Evolutionary conservation across 1,140 invertebrate species (phyloP), one percentile per base, ranked within the genome.

Genomic region (Aphis gossypii): DNA sequence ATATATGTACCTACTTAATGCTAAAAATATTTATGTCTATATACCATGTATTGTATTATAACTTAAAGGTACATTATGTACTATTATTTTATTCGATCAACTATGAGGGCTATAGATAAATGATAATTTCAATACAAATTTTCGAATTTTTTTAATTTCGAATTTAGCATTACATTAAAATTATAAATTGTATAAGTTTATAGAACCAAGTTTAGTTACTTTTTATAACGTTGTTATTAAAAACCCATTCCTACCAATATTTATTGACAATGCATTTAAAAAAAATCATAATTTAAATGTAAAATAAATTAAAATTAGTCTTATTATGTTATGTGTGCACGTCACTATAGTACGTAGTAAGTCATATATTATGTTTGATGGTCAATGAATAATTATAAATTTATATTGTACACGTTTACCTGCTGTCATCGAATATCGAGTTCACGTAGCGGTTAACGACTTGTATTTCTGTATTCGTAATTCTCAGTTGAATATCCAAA

Each of bases 391-490:
- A 90, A 90, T 90, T 44, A 90, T 68, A 44, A 23, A 68, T 68
- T 44, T 20, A 44, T 90, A 68, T 90, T 90, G 30, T 68, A 68
- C 38, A 44, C 14, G 44, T 46, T 68, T 68, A 90, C 44, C 25
- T 90, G 89, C 25, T 90, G 89, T 46, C 51, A 41, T 60, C 23
- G 25, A 90, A 23, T 90, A 41, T 23, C 11, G 44, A 68, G 89
- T 90, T 90, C 89, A 90, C 21, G 54, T 18, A 68, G 89, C 54
- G 89, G 89, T 90, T 90, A 68, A 90, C 60, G 89, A 90, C 89
- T 90, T 68, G 89, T 90, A 41, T 68, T 90, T 90, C 25, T 68
- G 54, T 68, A 44, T 46, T 90, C 3, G 54, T 90, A 60, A 60
- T 90, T 68, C 54, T 60, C 9, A 11, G 48, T 38, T 56, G 51